Evolutionary conservation across 1,140 invertebrate genomes (phyloP).

Genomic region (Neuroterus valhalla): DNA sequence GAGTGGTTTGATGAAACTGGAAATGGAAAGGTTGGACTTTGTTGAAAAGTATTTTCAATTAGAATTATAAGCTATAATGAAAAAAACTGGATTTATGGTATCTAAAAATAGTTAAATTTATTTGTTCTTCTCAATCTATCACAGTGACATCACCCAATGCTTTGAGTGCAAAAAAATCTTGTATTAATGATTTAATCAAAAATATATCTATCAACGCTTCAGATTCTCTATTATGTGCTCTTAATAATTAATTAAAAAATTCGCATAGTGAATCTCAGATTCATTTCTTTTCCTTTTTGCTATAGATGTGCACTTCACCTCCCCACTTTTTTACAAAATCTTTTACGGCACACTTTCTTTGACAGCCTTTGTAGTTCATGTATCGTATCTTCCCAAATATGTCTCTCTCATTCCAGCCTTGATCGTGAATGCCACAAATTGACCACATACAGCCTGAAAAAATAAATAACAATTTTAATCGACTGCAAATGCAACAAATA

Average conservation of each 20-base stretch:
- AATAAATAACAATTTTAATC: constrained; percentile 44
- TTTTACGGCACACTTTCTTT: constrained; percentile 90
- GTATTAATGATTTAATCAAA: no score
- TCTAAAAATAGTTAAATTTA: no score
- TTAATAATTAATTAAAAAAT: no score
- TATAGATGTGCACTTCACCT: constrained; percentile 74
- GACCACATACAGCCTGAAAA: constrained; percentile 93
- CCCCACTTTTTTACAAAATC: constrained; percentile 83
- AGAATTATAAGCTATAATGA: no score
- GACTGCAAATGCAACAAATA: background rate
- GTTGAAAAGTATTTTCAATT: no score
- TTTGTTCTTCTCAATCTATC: no score
- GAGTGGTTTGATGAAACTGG: background rate
- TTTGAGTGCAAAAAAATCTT: no score
- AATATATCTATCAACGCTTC: no score
- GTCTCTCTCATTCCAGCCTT: constrained; percentile 90
- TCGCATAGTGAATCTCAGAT: background rate
- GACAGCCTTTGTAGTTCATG: constrained; percentile 94
- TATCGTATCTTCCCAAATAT: constrained; percentile 94
- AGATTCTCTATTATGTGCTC: no score
- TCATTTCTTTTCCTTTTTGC: constrained; percentile 68
- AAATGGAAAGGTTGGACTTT: background rate
- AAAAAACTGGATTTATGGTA: no score
- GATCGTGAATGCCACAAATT: constrained; percentile 93
- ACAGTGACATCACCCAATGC: no score